Base-by-base conservation (phyloP, 2,888 invertebrate genomes). In the Autographa pulchrina region DNA sequence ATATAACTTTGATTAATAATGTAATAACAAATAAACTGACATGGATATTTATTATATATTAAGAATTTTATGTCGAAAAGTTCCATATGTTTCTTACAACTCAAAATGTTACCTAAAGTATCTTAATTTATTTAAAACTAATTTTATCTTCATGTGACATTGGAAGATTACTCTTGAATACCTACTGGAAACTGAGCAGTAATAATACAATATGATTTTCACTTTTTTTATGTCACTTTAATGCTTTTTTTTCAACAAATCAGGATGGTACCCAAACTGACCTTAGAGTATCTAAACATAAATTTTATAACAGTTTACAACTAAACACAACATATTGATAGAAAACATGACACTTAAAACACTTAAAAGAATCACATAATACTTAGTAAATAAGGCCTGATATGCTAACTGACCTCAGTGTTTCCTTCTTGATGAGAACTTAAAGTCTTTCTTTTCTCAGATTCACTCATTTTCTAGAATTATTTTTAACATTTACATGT, bases 341-440 rank as follows among this genome's bases (percentile, higher is more conserved):
- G 9, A 62, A 25, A 43, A 31, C 11, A 41, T 56, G 3, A 56
- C n/a, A n/a, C n/a, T n/a, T n/a, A n/a, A 25, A 56, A 9, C 3
- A 13, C 13, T n/a, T 8, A 13, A n/a, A n/a, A 11, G 9, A 62
- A 64, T n/a, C 0, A 0, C 25, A 4, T 18, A 58, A 65, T n/a
- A 9, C 16, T 38, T 20, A 38, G 63, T n/a, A 38, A 41, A 59
- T 56, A 25, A 58, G 48, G 11, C 65, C n/a, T 13, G 35, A 4
- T 16, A 43, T 13, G 25, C 11, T 63, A 25, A 91, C 92, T 85
- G 65, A 93, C 93, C 94, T 92, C 87, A 54, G 67, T 43, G 64
- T 74, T 78, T 68, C 75, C 86, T 79, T 86, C 87, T 74, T 80
- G 78, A 59, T 78, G 60, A 43, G 84, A 62, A 78, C 76, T 25